Percentiles rank a stretch among this genome's conserved stretches.
Conservation (phyloP, 1,140 invertebrate species). For the Heliconius melpomene region DNA sequence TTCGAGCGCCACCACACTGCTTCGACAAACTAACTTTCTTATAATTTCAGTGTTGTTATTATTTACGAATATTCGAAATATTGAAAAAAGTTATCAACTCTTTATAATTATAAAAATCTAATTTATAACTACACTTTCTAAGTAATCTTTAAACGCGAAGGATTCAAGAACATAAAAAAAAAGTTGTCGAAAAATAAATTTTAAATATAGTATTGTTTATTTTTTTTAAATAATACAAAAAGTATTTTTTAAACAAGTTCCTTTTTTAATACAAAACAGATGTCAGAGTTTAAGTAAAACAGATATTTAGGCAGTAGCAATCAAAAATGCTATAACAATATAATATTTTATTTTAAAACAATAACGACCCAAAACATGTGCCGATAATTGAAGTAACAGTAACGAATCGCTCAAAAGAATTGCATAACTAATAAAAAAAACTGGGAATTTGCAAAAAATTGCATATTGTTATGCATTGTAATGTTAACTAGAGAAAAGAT, state of each 20-base stretch:
- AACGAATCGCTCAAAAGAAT: slow-evolving; percentile 42
- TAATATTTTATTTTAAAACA: slow-evolving; percentile 42
- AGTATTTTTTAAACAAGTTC: neutral
- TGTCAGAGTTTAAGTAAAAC: neutral
- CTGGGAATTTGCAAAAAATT: slow-evolving; percentile 43
- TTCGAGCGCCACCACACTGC: slow-evolving; percentile 63
- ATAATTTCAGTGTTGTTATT: slow-evolving; percentile 1
- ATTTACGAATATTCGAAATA: slow-evolving; percentile 19
- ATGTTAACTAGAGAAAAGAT: slow-evolving; percentile 62
- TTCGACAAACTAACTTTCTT: slow-evolving; percentile 55
- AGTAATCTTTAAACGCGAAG: neutral
- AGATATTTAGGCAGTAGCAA: slow-evolving; percentile 37
- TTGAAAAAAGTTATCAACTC: neutral
- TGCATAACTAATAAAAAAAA: slow-evolving; percentile 14
- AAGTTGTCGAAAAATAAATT: neutral
- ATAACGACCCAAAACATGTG: slow-evolving; percentile 44
- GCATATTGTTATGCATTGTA: slow-evolving; percentile 55
- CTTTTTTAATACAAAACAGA: neutral
- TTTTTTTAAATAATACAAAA: neutral
- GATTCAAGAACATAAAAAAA: neutral
- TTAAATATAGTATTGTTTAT: neutral
- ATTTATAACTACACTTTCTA: too few relatives aligned
- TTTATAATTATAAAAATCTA: neutral
- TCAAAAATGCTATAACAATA: slow-evolving; percentile 44
- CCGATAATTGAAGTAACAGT: slow-evolving; percentile 42